Percentiles rank a stretch among this genome's conserved stretches.
These are phyloP conservation scores for Thysanoteuthis rhombus DNA, from an alignment of 2,888 invertebrate species.

Conservation along the genomic window DNA sequence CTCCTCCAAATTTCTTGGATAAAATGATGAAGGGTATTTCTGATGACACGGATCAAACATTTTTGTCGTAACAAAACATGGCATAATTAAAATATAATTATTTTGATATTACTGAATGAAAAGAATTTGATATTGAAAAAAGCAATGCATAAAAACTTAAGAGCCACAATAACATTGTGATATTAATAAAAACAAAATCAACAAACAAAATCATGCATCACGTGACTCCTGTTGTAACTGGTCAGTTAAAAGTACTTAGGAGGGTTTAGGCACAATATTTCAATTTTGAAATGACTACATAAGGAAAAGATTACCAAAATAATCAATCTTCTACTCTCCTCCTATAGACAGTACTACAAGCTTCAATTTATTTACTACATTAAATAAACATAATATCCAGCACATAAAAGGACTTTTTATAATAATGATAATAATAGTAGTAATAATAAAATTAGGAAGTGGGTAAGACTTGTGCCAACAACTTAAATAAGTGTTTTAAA, in stretches of 20 bases:
- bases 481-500: neutral
- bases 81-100: constrained; percentile 12
- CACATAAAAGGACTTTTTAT: neutral
- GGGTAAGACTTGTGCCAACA: neutral
- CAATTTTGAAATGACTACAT: neutral
- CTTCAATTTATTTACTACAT: neutral
- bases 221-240: neutral
- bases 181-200: neutral
- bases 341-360: neutral
- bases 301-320: neutral
- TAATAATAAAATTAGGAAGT: neutral
- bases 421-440: too few relatives aligned
- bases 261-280: neutral
- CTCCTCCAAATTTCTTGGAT: constrained; percentile 26
- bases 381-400: neutral
- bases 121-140: neutral
- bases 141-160: neutral
- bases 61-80: neutral
- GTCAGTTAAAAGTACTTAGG: neutral
- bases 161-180: constrained; percentile 12
- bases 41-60: neutral
- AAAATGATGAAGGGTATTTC: constrained; percentile 12
- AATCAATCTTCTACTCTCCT: neutral
- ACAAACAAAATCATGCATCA: neutral
- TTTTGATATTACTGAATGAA: constrained; percentile 12